Evolutionary conservation across 1,140 invertebrate genomes (phyloP), one percentile per base, ranked within the genome.

Genomic region (Caenorhabditis inopinata): DNA sequence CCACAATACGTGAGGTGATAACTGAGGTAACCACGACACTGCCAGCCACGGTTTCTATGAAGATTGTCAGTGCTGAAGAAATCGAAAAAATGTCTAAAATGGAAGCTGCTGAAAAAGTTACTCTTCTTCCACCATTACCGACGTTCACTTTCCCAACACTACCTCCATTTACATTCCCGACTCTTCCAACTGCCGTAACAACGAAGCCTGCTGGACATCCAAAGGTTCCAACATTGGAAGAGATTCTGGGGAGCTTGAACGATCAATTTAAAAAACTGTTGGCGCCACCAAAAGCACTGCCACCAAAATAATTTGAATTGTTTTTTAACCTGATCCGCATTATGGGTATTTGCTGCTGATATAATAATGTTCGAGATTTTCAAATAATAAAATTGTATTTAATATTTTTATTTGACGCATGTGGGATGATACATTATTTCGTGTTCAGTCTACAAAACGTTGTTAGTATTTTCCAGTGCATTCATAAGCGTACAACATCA

Each of bases 221-320:
- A 68, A 68, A 68, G 38, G 58, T 68, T 68, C 58, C 58, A 68
- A 68, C 58, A 16, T 38, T 68, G 38, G 58, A 68, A 38, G 58
- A 68, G 38, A 68, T 68, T 68, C 32, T 68, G 6, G 58, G 58
- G 23, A 68, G 38, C 18, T 68, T 68, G 32, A 68, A 68, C n/a
- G 58, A 68, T 38, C 58, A 68, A 42, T 68, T 68, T 18, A 68
- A 68, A 32, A 68, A 68, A 68, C 58, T 68, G 18, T 18, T 68
- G n/a, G 35, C 58, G 1, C 58, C 58, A 68, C 58, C 58, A 68
- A 68, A 68, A 18, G 29, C 58, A 16, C n/a, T 68, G 1, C 58
- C 58, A 68, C 29, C 29, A 42, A 38, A 68, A 25, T 68, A 68
- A 58, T 11, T 12, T 38, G 25, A 38, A 11, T 68, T 38, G 4